phyloP scores from a whole-genome alignment of 2,888 invertebrate genomes.

The Carabus problematicus region DNA sequence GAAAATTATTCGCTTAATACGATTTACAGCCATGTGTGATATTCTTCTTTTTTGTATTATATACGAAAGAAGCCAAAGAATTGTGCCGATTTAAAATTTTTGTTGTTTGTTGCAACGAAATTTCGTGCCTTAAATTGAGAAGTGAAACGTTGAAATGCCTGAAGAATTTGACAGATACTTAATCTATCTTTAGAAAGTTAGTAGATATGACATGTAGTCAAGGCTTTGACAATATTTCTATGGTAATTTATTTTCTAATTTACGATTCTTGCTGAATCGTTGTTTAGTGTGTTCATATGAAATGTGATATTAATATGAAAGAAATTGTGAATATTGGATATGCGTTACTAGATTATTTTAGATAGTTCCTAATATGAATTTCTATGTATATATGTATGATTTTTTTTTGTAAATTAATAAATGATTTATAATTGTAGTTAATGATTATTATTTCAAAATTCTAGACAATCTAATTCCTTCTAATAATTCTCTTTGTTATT shows the following conservation, averaged over 20 bases:
- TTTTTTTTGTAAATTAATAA: conserved; percentile 10
- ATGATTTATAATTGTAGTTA: no score
- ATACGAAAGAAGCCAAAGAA: conserved; percentile 34
- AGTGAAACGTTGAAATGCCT: no score
- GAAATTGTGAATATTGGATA: background rate
- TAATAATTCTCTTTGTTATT: no score
- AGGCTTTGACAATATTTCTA: background rate
- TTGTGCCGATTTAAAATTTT: conserved; percentile 14
- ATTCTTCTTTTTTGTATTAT: conserved; percentile 28
- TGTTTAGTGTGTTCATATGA: conserved; percentile 2
- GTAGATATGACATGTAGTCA: background rate
- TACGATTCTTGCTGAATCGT: background rate
- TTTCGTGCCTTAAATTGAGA: background rate
- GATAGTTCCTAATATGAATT: conserved; percentile 19
- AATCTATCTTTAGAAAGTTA: background rate
- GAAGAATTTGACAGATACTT: background rate
- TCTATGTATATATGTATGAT: conserved; percentile 24
- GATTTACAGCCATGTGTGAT: conserved; percentile 27
- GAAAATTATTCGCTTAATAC: conserved; percentile 2
- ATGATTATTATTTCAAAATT: no score
- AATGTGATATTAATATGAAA: conserved; percentile 7
- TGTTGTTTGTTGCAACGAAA: background rate
- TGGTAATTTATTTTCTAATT: conserved; percentile 2
- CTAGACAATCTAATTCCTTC: no score
- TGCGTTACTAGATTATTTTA: conserved; percentile 13